Base-by-base conservation (phyloP, 2,888 invertebrate genomes). In the Lasioglossum vierecki region DNA sequence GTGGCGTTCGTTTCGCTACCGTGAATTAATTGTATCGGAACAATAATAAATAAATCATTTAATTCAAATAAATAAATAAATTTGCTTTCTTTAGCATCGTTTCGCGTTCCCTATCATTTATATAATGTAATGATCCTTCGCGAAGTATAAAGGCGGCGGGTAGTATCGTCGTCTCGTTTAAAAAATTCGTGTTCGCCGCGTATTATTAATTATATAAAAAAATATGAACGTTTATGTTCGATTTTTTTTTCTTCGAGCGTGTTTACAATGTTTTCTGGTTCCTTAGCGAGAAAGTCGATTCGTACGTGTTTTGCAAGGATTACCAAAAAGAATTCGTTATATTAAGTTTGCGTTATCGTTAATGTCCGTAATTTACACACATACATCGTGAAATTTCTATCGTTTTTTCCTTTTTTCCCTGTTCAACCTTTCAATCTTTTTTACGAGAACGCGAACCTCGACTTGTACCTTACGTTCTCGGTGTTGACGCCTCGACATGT, bases 61-160 rank as follows among this genome's bases (percentile, higher is more conserved):
- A 94, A 94, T 93, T 94, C 94, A 95, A 95, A 95, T 95, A 95
- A 94, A 94, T 94, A 94, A 94, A 95, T 94, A 94, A 63, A 93
- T 93, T 95, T 94, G 91, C 90, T 93, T 93, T 92, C 91, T 93
- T 93, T 90, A 92, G 90, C 91, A 91, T 93, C 89, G 92, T 93
- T 93, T 91, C 87, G 87, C 87, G 80, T 91, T 39, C n/a, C n/a
- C 88, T 91, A 92, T 90, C 88, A 91, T 93, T 85, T 85, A 66
- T 68, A 91, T 68, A 91, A 91, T 92, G 92, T 91, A 39, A 93
- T 91, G 91, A 91, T 93, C 89, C 22, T 39, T 39, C 89, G 91
- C 89, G 91, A 92, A 90, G 90, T 91, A 90, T 85, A 88, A 85
- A 88, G 80, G 86, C 90, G 83, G 74, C 85, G 68, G 68, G 35